Conservation (phyloP, 1,140 invertebrate species). For the Cotesia vestalis region DNA sequence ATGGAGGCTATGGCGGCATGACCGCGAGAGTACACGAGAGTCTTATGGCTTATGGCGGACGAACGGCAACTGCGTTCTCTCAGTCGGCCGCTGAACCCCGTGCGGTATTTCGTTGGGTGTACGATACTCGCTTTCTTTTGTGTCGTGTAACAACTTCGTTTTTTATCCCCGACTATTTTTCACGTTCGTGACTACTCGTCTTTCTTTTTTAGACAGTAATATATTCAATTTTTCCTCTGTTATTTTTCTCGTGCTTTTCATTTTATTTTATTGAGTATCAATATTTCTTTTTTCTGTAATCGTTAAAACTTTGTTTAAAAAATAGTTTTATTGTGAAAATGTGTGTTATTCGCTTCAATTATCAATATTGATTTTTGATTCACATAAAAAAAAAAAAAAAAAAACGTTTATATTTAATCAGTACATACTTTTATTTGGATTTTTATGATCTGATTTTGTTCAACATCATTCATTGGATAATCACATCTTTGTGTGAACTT, state of each 20-base stretch:
- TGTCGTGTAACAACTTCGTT: slow-evolving; percentile 14
- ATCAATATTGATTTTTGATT: background rate
- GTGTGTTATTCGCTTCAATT: background rate
- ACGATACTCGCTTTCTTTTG: slow-evolving; percentile 34
- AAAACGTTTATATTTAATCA: background rate
- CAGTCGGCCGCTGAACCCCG: slow-evolving; percentile 67
- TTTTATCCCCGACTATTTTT: slow-evolving; percentile 30
- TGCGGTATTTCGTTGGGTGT: slow-evolving; percentile 54
- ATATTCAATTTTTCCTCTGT: background rate
- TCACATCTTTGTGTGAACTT: slow-evolving; percentile 17
- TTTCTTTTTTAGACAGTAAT: background rate
- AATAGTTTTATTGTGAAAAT: background rate
- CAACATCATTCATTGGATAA: slow-evolving; percentile 15
- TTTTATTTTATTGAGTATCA: too few species aligned
- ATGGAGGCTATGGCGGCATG: slow-evolving; percentile 33
- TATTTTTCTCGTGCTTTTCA: background rate
- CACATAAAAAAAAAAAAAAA: background rate
- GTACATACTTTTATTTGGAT: background rate
- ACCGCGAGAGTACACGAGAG: slow-evolving; percentile 49
- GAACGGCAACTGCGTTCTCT: slow-evolving; percentile 63
- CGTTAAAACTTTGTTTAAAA: too few species aligned
- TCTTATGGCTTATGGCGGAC: slow-evolving; percentile 63
- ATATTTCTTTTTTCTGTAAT: too few species aligned
- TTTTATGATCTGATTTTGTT: slow-evolving; percentile 9
- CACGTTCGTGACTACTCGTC: slow-evolving; percentile 9